Evolutionary conservation across 2,888 invertebrate genomes (phyloP).

Genomic region (Coenonympha glycerion): DNA sequence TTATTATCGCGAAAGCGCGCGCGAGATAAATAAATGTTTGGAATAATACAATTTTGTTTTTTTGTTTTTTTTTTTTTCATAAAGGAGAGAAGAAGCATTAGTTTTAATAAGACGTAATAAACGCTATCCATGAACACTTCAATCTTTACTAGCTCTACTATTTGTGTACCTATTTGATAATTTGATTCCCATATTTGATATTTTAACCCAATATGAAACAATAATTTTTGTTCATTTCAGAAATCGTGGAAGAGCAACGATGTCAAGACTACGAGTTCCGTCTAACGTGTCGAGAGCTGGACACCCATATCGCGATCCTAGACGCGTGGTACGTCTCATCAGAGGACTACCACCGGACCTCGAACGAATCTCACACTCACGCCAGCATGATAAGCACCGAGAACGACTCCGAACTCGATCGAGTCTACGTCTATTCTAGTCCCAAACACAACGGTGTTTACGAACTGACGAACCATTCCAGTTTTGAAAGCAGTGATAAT

Average conservation of each 20-base stretch:
- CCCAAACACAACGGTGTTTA: constrained; percentile 67
- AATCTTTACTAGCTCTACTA: no score
- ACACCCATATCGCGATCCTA: constrained; percentile 78
- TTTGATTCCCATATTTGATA: no score
- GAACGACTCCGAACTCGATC: constrained; percentile 62
- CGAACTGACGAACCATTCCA: constrained; percentile 50
- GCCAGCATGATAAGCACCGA: constrained; percentile 46
- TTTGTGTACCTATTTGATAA: no score
- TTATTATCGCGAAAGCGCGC: no score
- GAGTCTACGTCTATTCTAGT: constrained; percentile 65
- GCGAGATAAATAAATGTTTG: no score
- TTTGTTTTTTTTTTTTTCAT: no score
- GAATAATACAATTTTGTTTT: no score
- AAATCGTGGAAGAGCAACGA: constrained; percentile 79
- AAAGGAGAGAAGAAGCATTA: no score
- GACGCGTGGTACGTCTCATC: constrained; percentile 76
- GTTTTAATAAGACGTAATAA: no score
- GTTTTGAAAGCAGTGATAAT: constrained; percentile 36
- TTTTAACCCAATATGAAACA: no score
- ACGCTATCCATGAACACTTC: no score
- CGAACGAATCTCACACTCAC: constrained; percentile 39
- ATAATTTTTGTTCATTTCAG: constrained; percentile 65
- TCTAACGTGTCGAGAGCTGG: constrained; percentile 78
- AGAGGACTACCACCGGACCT: constrained; percentile 49
- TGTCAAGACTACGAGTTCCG: constrained; percentile 78